Conservation (phyloP, 64 coral and sea anemone species). For the Porites lutea region DNA sequence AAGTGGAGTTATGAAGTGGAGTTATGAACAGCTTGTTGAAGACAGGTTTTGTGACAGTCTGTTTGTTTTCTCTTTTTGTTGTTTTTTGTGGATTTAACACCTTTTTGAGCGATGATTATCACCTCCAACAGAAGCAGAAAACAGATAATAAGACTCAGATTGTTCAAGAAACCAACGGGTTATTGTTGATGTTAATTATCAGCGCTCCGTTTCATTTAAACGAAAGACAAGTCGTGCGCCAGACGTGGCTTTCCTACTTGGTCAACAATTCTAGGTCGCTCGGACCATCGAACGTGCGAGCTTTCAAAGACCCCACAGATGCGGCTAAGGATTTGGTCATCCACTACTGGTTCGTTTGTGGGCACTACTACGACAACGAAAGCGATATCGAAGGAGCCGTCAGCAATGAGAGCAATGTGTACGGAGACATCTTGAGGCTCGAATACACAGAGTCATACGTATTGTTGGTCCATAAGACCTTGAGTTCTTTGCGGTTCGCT, state of each 20-base stretch:
- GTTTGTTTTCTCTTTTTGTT: no score
- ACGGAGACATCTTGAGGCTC: conserved; percentile 36
- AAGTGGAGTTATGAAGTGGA: no score
- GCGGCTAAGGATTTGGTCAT: not conserved
- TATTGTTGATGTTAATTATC: not conserved
- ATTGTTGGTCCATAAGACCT: conserved; percentile 12
- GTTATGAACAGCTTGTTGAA: no score
- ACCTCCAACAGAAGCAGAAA: no score
- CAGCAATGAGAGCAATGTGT: not conserved
- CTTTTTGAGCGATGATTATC: no score
- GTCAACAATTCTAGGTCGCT: not conserved
- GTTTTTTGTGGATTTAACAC: no score
- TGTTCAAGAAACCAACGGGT: not conserved
- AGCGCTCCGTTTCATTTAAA: not conserved
- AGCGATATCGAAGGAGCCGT: not conserved
- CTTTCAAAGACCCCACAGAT: not conserved
- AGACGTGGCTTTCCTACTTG: not conserved
- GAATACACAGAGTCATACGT: conserved; percentile 4
- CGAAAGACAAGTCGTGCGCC: not conserved
- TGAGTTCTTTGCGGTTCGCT: conserved; percentile 16
- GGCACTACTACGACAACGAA: not conserved
- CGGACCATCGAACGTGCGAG: not conserved
- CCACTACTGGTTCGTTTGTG: not conserved
- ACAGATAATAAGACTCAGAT: no score
- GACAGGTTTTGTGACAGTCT: no score